Evolutionary conservation across 2,888 invertebrate genomes (phyloP), one percentile per base, ranked within the genome.

Genomic region (Endomychus coccineus): DNA sequence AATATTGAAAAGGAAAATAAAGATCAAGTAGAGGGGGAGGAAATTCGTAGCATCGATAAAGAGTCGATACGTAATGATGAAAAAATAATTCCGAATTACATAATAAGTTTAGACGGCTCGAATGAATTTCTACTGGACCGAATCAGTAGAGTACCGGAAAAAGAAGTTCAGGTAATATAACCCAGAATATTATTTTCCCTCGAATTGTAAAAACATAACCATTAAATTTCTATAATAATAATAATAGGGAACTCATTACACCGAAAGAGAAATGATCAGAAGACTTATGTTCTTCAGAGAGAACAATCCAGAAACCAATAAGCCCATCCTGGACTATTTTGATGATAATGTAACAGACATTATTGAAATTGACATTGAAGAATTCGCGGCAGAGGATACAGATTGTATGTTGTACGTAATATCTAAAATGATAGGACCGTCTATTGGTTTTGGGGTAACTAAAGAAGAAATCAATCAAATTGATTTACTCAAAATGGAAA

Each of bases 261-360:
- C 71, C 23, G 80, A 80, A 52, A 73, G 75, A 36, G 59, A 64
- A 1, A 69, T 79, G 54, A 47, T 77, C 1, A 67, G 70, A 36
- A 66, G 75, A n/a, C 55, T 80, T 1, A 62, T 55, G 32, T 71
- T 72, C 35, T 80, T 74, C 50, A 68, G 77, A 46, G 56, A 58
- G 2, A 64, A 64, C 1, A 77, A 79, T 50, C 61, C 69, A 1
- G 72, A 77, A 35, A 80, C 81, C 17, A 65, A 73, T 17, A 77
- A 79, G 1, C 77, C 79, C 1, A 74, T 82, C 1, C 62, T 84
- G 4, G 78, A 79, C 55, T 81, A 78, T 58, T 83, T 84, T 52
- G 81, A 85, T 53, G 82, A 84, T 55, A 64, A 76, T 11, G 83
- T 83, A 55, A 74, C 84, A 37, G 78, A 82, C 54, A 80, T 82